Evolutionary conservation across 2,797 vertebrate genomes (phyloP).

Genomic region (Hyperoplus immaculatus): DNA sequence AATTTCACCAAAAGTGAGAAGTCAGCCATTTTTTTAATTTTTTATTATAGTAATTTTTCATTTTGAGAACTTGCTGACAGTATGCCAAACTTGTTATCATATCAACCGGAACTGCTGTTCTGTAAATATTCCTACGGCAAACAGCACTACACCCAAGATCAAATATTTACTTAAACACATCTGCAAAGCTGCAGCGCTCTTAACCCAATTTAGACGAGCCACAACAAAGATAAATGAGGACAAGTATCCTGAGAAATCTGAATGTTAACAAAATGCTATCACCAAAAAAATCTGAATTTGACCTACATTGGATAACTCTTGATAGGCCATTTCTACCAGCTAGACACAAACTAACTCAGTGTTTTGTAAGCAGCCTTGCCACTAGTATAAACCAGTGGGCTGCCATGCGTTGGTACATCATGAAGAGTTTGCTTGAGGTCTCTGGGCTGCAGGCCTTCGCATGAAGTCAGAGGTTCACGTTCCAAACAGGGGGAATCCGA

Average conservation of each 20-base stretch:
- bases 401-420: constrained; percentile 37
- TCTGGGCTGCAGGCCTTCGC: constrained; percentile 60
- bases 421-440: constrained; percentile 61
- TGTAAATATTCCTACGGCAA: constrained; percentile 76
- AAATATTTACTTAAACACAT: constrained; percentile 82
- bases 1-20: neutral
- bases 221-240: neutral
- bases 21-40: neutral
- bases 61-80: neutral
- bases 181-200: constrained; percentile 35
- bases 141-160: constrained; percentile 79
- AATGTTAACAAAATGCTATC: neutral
- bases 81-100: constrained; percentile 48
- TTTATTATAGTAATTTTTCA: neutral
- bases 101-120: constrained; percentile 74
- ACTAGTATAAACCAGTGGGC: constrained; percentile 28
- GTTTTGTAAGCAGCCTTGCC: constrained; percentile 7
- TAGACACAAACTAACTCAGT: neutral
- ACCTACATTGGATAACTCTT: neutral
- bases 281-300: neutral
- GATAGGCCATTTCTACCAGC: neutral
- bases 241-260: neutral
- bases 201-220: constrained; percentile 20
- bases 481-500: constrained; percentile 76
- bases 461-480: constrained; percentile 66